These are phyloP conservation scores for Cenopis cana DNA, from an alignment of 2,888 invertebrate genomes.

Conservation along the genomic window DNA sequence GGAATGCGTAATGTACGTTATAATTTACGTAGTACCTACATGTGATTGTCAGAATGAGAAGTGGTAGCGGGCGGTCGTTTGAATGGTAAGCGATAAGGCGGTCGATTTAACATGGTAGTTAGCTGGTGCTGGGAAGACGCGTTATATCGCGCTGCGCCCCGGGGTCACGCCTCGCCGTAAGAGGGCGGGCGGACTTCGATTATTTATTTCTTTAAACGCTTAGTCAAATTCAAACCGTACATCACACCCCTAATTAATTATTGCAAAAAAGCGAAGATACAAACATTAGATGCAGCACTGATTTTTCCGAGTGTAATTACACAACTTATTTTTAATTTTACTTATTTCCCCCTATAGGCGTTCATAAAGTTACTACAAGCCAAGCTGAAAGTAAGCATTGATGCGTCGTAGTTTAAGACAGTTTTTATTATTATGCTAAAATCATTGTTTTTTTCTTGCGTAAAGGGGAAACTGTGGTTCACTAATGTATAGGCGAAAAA, in stretches of 20 bases:
- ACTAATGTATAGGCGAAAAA: too few relatives aligned
- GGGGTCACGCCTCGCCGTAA: slow-evolving; percentile 17
- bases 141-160: slow-evolving; percentile 29
- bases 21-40: slow-evolving; percentile 22
- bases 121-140: slow-evolving; percentile 45
- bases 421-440: too few relatives aligned
- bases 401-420: too few relatives aligned
- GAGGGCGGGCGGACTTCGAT: slow-evolving; percentile 2
- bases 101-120: slow-evolving; percentile 60
- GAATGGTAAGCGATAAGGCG: slow-evolving; percentile 67
- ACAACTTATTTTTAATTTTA: too few relatives aligned
- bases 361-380: too few relatives aligned
- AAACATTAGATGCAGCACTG: too few relatives aligned
- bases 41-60: slow-evolving; percentile 53
- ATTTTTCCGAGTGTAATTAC: too few relatives aligned
- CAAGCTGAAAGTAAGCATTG: too few relatives aligned
- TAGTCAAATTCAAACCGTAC: background rate
- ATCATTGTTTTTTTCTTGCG: too few relatives aligned
- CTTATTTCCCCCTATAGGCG: too few relatives aligned
- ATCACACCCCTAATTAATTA: background rate
- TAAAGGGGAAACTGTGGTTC: too few relatives aligned
- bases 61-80: slow-evolving; percentile 59
- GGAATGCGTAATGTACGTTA: slow-evolving; percentile 38
- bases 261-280: background rate
- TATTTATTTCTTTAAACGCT: background rate